phyloP scores from a whole-genome alignment of 2,797 vertebrate species.

The Coendou prehensilis region DNA sequence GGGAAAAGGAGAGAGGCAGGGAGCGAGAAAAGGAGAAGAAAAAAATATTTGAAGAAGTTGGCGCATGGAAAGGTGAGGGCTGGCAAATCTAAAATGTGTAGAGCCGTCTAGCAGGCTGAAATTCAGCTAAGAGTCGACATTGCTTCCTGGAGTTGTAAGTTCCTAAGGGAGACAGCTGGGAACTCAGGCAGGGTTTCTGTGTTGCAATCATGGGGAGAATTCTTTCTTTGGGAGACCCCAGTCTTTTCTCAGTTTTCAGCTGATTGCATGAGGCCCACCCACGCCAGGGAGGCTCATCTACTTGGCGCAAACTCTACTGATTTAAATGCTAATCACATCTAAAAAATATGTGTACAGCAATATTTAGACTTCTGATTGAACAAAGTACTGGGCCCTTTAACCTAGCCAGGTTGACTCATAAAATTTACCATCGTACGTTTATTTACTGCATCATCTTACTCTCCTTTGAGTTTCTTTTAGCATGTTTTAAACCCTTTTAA shows the following conservation, averaged over 20 bases:
- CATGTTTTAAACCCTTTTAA: neutral
- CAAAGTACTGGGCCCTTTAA: neutral
- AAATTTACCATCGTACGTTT: neutral
- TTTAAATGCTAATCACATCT: neutral
- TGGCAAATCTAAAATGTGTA: neutral
- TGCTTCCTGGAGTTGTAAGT: neutral
- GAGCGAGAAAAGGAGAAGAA: neutral
- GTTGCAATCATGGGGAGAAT: neutral
- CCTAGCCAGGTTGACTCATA: neutral
- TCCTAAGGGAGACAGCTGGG: neutral
- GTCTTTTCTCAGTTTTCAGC: neutral
- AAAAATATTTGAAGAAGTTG: neutral
- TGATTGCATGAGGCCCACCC: neutral
- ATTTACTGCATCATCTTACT: neutral
- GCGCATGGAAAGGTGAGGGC: neutral
- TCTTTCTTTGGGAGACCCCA: neutral
- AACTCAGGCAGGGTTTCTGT: neutral
- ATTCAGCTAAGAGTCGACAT: neutral
- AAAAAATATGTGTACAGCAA: neutral
- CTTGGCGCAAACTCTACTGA: neutral
- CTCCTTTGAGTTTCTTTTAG: neutral
- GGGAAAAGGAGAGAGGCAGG: neutral
- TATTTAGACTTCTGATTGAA: neutral
- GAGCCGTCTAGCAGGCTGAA: neutral
- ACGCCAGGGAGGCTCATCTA: no score